Conservation (phyloP, 2,113 vertebrate species). For the Nesogale talazaci region DNA sequence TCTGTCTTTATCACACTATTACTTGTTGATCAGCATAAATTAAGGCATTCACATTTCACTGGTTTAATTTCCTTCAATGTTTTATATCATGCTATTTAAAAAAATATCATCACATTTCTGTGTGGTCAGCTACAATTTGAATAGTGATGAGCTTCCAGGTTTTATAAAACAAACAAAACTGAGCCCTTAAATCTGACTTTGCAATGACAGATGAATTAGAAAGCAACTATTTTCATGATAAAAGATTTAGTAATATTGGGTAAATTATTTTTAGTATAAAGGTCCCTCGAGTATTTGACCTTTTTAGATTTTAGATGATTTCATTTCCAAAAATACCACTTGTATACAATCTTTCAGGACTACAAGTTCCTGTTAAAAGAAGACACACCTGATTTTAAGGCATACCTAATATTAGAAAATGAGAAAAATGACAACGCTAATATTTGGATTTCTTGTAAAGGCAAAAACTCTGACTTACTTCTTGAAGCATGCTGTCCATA, state of each 20-base stretch:
- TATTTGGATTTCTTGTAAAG: conserved; percentile 44
- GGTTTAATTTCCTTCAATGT: background rate
- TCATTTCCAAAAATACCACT: conserved; percentile 16
- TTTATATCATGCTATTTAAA: background rate
- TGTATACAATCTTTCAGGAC: background rate
- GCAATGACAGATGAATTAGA: conserved; percentile 28
- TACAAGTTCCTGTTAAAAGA: conserved; percentile 27
- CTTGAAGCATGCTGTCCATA: background rate
- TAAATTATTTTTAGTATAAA: background rate
- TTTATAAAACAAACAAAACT: background rate
- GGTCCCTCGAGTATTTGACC: background rate
- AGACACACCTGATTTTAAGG: background rate
- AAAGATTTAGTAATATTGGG: background rate
- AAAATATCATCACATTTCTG: too few relatives aligned
- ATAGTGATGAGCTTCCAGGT: background rate
- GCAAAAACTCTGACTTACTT: conserved; percentile 8
- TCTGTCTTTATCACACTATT: background rate
- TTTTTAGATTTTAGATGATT: conserved; percentile 34
- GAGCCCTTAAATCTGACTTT: conserved; percentile 35
- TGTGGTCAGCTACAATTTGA: background rate
- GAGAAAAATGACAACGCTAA: conserved; percentile 16
- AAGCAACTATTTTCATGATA: conserved; percentile 38
- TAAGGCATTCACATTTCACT: background rate
- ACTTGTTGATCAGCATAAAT: background rate
- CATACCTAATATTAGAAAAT: too few relatives aligned